A percentile compares a stretch with the other conserved stretches of the same genome.
Conservation (phyloP, 2,113 vertebrate genomes). For the Neolamprologus variostigma region DNA sequence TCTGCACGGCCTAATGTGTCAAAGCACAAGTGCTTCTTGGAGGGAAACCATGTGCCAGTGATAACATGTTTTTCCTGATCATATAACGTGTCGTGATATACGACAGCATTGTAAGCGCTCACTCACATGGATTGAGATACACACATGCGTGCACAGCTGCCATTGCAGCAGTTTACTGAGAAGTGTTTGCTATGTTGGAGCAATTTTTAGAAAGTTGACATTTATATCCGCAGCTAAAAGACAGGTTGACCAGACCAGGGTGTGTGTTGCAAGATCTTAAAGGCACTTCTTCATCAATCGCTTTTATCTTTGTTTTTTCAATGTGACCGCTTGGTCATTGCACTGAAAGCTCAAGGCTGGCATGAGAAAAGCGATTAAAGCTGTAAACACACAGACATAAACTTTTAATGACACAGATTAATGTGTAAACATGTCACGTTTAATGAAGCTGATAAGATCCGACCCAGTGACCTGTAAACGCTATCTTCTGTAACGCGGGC, state of each 20-base stretch:
- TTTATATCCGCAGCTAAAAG: not conserved
- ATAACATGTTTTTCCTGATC: constrained; percentile 9
- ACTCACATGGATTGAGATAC: not conserved
- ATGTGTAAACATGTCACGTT: not conserved
- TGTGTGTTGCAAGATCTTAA: not conserved
- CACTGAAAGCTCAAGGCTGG: not conserved
- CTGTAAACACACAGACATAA: not conserved
- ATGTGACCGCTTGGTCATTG: not conserved
- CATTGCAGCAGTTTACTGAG: not conserved
- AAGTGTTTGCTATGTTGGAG: not conserved
- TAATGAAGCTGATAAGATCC: constrained; percentile 3
- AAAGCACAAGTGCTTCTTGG: not conserved
- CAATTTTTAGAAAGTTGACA: not conserved
- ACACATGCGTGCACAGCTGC: not conserved
- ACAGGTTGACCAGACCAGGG: not conserved
- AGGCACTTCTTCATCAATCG: not conserved
- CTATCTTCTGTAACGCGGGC: not conserved
- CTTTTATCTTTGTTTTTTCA: not conserved
- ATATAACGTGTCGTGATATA: constrained; percentile 2
- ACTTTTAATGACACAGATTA: not conserved
- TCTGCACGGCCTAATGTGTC: not conserved
- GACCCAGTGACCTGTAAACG: constrained; percentile 14
- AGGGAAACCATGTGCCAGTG: not conserved
- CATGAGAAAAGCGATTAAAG: not conserved
- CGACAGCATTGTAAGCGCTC: not conserved